These are phyloP conservation scores for Lasioglossum lativentre DNA, from an alignment of 2,888 invertebrate genomes.

Conservation along the genomic window DNA sequence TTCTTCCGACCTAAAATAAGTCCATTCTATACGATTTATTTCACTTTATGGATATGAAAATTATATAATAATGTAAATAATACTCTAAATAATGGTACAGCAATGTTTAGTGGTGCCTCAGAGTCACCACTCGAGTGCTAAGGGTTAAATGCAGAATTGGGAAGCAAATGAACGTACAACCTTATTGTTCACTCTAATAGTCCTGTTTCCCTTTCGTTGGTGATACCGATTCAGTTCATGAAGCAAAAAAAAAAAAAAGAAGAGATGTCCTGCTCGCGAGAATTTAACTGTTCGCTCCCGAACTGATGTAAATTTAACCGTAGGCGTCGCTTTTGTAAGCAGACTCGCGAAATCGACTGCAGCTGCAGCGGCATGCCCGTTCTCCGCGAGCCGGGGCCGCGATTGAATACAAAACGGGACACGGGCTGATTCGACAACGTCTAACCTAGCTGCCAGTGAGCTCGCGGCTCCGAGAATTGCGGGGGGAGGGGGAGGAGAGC, in stretches of 20 bases:
- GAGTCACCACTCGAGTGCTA: too few relatives aligned
- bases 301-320: neutral
- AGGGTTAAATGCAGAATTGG: too few relatives aligned
- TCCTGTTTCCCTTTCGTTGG: too few relatives aligned
- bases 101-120: too few relatives aligned
- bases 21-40: too few relatives aligned
- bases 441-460: neutral
- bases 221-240: too few relatives aligned
- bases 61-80: too few relatives aligned
- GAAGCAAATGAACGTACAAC: too few relatives aligned
- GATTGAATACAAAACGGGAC: constrained; percentile 68
- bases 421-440: constrained; percentile 58
- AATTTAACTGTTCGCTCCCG: neutral
- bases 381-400: constrained; percentile 39
- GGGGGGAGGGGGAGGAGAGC: neutral
- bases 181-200: too few relatives aligned
- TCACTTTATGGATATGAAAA: too few relatives aligned
- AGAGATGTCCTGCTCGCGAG: neutral
- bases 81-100: too few relatives aligned
- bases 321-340: constrained; percentile 13
- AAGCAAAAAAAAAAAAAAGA: neutral
- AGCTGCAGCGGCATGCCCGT: constrained; percentile 50
- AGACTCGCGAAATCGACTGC: constrained; percentile 61
- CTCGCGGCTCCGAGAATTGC: neutral
- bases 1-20: too few relatives aligned